These are phyloP conservation scores for Rotaria macrura DNA, from an alignment of 2,888 invertebrate species.

Conservation along the genomic window DNA sequence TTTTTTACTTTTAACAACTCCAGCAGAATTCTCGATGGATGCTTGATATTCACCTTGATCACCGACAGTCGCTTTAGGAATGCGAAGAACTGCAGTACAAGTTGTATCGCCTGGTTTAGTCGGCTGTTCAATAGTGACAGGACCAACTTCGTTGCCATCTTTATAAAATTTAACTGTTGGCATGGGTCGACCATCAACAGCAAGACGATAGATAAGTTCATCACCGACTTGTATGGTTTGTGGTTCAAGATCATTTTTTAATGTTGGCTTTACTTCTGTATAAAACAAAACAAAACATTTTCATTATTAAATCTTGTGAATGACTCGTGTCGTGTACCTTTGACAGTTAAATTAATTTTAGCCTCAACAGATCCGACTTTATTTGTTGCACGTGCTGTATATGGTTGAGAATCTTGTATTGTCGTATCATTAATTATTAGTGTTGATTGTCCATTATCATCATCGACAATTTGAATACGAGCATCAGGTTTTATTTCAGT, in stretches of 20 bases:
- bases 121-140: neutral
- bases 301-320: too few relatives aligned
- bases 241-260: conserved; percentile 13
- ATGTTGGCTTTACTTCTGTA: neutral
- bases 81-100: neutral
- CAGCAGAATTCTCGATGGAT: neutral
- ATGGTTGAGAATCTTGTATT: conserved; percentile 28
- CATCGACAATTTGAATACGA: conserved; percentile 26
- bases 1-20: neutral
- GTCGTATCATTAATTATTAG: conserved; percentile 47
- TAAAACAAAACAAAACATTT: neutral
- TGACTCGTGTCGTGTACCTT: neutral
- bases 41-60: conserved; percentile 19
- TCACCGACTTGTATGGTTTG: neutral
- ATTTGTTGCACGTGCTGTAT: conserved; percentile 33
- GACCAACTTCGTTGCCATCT: conserved; percentile 1
- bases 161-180: neutral
- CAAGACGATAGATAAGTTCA: conserved; percentile 13
- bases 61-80: neutral
- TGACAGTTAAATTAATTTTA: conserved; percentile 25
- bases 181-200: neutral
- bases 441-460: conserved; percentile 17
- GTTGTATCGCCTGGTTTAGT: neutral
- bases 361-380: conserved; percentile 34
- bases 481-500: conserved; percentile 22